These are phyloP conservation scores for Lutra lutra DNA, from an alignment of 2,797 vertebrate genomes.

Conservation along the genomic window DNA sequence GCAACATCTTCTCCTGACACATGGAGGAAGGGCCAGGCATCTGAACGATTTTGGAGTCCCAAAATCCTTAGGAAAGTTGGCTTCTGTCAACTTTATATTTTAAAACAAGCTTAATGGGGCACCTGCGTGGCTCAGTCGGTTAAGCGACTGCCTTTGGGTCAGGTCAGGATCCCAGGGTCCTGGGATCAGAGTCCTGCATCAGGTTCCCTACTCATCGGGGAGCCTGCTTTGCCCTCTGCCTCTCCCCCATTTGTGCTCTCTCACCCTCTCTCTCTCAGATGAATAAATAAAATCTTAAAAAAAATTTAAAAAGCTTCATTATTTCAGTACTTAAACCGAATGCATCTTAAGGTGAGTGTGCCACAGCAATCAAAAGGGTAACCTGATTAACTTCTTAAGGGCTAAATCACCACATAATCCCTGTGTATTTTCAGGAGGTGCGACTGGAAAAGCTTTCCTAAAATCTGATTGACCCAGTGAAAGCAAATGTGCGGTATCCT, in stretches of 20 bases:
- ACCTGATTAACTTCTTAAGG: neutral
- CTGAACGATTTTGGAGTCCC: neutral
- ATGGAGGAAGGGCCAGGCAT: neutral
- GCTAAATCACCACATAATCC: neutral
- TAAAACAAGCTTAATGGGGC: neutral
- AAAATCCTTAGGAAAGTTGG: neutral
- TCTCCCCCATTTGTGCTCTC: too few relatives aligned
- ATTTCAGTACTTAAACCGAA: neutral
- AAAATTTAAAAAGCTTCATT: neutral
- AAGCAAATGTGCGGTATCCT: neutral
- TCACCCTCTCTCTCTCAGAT: too few relatives aligned
- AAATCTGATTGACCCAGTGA: neutral
- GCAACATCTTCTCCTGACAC: neutral
- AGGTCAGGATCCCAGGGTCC: too few relatives aligned
- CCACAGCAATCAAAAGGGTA: neutral
- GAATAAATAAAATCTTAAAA: too few relatives aligned
- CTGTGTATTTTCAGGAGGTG: neutral
- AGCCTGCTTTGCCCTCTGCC: too few relatives aligned
- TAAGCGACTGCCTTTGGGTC: too few relatives aligned
- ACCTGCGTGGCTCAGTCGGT: too few relatives aligned
- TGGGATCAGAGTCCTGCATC: too few relatives aligned
- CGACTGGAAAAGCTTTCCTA: neutral
- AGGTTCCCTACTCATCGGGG: too few relatives aligned
- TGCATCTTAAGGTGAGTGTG: neutral
- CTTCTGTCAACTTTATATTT: neutral